Evolutionary conservation across 1,140 invertebrate genomes (phyloP), one percentile per base, ranked within the genome.

Genomic region (Saxidomus purpurata): DNA sequence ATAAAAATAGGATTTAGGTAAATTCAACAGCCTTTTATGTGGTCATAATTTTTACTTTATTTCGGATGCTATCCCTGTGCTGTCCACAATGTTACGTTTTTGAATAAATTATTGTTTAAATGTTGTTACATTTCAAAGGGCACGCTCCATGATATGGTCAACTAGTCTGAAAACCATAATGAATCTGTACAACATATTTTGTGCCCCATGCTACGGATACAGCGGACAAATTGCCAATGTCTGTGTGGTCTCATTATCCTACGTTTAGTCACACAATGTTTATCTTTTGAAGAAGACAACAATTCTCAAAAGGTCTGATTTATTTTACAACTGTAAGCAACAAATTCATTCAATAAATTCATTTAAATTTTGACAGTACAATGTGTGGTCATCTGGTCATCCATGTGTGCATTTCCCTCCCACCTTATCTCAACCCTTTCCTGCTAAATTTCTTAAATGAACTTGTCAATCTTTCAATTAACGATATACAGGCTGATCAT

Each of bases 101-200:
- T 15, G 17, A 15, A 71, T 36, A 71, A 71, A 40, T 38, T 71
- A 22, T 71, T 71, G 36, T 71, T 38, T 71, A 71, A 71, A 71
- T 38, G 67, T 28, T 31, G 34, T 28, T 34, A 36, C 1, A 36
- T 71, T 71, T 71, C 67, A 71, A 71, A 38, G 67, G 9, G n/a
- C 15, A 38, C 67, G 15, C 67, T 38, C 31, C 67, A 71, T 36
- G 67, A 40, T 6, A 40, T 71, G 67, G 67, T 71, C 67, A 71
- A 71, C 13, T 9, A 31, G 67, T 71, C 67, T 71, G 67, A 17
- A 71, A 71, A 71, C 9, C 2, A 34, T 71, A 71, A 71, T 71
- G 67, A 71, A 71, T 38, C 31, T 71, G 67, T 71, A 36, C 36
- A 71, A 71, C 67, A 71, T 38, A 38, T 38, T 71, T 38, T 38